Base-by-base conservation (phyloP, 2,888 invertebrate genomes). In the Harpalus rufipes region DNA sequence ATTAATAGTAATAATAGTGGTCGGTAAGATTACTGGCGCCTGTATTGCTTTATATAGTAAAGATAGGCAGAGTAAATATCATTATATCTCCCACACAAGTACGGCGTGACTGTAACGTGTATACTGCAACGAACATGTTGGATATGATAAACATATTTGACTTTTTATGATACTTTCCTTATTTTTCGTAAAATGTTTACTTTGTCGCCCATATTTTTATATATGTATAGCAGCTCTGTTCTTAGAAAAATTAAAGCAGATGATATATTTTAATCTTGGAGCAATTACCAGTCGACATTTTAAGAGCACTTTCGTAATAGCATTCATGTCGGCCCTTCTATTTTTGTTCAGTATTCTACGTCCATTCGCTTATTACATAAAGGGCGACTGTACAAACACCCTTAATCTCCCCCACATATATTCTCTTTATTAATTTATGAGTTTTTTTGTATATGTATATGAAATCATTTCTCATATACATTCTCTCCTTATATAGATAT, bases 1-100 rank as follows among this genome's bases (percentile, higher is more conserved):
- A 68, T 68, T 68, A 68, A 39, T 39, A 68, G 32, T 68, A 68
- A 68, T 68, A 68, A 63, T 63, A 63, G 63, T 63, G 21, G 14
- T 68, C 32, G 32, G 18, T 41, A 74, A 74, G 41, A 74, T 74
- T 74, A 41, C 72, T 74, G 72, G 72, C 72, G 72, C 72, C 72
- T 51, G 16, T 41, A 68, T 74, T 74, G 41, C 72, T 74, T 68
- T 74, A 74, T 74, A 74, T 68, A 68, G 68, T 7, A 68, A 39
- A 32, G 68, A 65, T 65, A 68, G 63, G 10, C 18, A 7, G 25
- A 63, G 63, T 12, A 7, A 63, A 63, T 63, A 63, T 63, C 10
- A 63, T 63, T 63, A 16, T 18, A 63, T 63, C 63, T 63, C 63
- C 25, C 21, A 63, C 25, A 25, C 63, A 63, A 63, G 12, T 63